Evolutionary conservation across 2,888 invertebrate genomes (phyloP).

Genomic region (Syrphus vitripennis): DNA sequence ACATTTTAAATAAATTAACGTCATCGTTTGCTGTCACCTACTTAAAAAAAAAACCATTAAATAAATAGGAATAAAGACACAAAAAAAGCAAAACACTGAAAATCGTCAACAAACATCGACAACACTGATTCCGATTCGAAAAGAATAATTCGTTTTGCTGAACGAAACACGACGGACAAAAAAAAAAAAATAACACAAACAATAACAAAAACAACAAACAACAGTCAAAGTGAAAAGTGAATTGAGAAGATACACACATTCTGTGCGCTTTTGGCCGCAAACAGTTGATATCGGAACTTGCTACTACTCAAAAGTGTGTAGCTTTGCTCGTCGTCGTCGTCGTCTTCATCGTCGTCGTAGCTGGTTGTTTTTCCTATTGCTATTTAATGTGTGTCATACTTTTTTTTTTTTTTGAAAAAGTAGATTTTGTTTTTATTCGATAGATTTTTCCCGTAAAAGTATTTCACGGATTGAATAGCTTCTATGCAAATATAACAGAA

Average conservation of each 20-base stretch:
- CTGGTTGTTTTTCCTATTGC: background rate
- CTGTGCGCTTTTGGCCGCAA: slow-evolving; percentile 71
- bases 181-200: slow-evolving; percentile 18
- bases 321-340: slow-evolving; percentile 51
- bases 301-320: slow-evolving; percentile 65
- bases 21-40: background rate
- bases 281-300: slow-evolving; percentile 72
- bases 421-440: slow-evolving; percentile 18
- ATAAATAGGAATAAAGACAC: background rate
- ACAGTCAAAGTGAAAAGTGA: slow-evolving; percentile 68
- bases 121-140: slow-evolving; percentile 35
- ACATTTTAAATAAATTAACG: background rate
- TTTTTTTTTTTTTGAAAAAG: no score
- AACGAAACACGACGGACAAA: slow-evolving; percentile 8
- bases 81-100: background rate
- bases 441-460: slow-evolving; percentile 33
- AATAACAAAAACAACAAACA: slow-evolving; percentile 54
- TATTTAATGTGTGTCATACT: background rate
- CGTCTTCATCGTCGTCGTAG: background rate
- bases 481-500: background rate
- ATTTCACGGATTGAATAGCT: slow-evolving; percentile 19
- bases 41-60: background rate
- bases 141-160: background rate
- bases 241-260: slow-evolving; percentile 71
- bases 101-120: slow-evolving; percentile 48